Conservation (phyloP, 2,797 vertebrate genomes). For the Parotocinclus haroldoi region DNA sequence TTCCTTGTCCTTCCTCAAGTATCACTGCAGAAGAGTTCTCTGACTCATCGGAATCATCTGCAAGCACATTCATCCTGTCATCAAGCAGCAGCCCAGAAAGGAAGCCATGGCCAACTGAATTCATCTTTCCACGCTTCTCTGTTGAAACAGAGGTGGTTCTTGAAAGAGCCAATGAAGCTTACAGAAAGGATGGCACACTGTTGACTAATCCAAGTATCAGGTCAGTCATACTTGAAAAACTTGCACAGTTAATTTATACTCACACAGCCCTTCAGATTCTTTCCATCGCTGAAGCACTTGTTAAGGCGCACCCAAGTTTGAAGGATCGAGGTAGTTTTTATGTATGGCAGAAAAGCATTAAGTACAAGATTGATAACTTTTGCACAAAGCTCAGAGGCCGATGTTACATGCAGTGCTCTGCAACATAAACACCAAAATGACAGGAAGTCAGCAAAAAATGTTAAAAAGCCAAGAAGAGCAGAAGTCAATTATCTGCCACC, state of each 20-base stretch:
- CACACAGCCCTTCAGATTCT: not conserved
- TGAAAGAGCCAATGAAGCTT: constrained; percentile 22
- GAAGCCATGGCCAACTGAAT: constrained; percentile 31
- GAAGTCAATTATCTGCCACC: constrained; percentile 33
- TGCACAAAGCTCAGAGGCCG: constrained; percentile 6
- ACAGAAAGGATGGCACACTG: constrained; percentile 13
- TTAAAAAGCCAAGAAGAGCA: constrained; percentile 29
- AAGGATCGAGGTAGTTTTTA: constrained; percentile 13
- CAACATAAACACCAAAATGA: constrained; percentile 13
- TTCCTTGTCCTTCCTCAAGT: not conserved
- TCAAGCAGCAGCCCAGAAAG: not conserved
- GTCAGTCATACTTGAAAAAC: not conserved
- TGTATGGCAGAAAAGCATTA: constrained; percentile 35
- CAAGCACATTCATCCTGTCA: not conserved
- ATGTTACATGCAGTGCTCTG: constrained; percentile 19
- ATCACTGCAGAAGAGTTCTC: not conserved
- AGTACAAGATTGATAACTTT: constrained; percentile 33
- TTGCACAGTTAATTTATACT: not conserved
- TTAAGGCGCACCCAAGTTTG: constrained; percentile 30
- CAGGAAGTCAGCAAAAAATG: constrained; percentile 30
- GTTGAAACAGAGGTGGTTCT: constrained; percentile 24
- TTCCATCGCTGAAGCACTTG: constrained; percentile 19
- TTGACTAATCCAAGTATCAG: not conserved
- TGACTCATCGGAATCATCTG: too few species aligned
- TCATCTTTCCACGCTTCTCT: constrained; percentile 30